Percentiles rank a stretch among this genome's conserved stretches.
Evolutionary conservation across 2,888 invertebrate genomes (phyloP).

Genomic region (Rapana venosa): DNA sequence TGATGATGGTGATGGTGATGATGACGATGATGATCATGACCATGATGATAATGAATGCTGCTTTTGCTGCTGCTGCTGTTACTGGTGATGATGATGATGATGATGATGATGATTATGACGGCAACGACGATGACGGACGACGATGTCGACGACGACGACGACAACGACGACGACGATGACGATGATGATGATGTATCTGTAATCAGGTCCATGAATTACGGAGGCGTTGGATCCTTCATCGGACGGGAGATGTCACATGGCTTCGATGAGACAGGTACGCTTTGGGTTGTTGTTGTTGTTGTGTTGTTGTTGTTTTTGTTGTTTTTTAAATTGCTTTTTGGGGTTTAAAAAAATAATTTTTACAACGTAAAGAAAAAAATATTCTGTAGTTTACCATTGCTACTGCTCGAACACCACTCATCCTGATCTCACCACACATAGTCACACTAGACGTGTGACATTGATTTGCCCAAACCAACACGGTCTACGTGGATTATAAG

Average conservation of each 20-base stretch:
- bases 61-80: too few species aligned
- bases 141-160: background rate
- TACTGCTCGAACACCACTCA: too few species aligned
- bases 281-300: background rate
- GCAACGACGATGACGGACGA: background rate
- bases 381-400: too few species aligned
- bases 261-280: conserved; percentile 83
- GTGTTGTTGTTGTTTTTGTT: too few species aligned
- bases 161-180: background rate
- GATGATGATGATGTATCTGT: background rate
- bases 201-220: conserved; percentile 91
- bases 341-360: too few species aligned
- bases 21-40: background rate
- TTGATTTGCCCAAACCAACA: too few species aligned
- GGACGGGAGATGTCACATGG: conserved; percentile 97
- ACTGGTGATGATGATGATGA: background rate
- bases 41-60: background rate
- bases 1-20: conserved; percentile 22
- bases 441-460: too few species aligned
- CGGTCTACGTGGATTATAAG: too few species aligned
- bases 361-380: too few species aligned
- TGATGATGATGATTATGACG: background rate
- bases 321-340: too few species aligned
- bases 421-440: too few species aligned
- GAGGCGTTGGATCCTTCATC: conserved; percentile 98